Evolutionary conservation across 2,797 vertebrate genomes (phyloP).

Genomic region (Hipposideros larvatus): DNA sequence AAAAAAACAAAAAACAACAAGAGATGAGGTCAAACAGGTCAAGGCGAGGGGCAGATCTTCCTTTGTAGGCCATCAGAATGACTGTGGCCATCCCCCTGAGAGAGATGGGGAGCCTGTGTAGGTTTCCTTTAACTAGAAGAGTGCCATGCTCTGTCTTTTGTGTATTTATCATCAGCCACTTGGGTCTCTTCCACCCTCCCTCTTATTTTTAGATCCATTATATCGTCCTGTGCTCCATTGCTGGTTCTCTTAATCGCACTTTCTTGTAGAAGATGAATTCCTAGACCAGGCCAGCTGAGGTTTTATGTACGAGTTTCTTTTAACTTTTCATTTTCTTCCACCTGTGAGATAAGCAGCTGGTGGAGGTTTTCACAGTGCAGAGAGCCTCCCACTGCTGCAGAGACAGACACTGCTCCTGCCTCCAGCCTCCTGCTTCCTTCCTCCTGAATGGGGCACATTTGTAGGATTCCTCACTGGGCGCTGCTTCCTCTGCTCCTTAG

Average conservation of each 20-base stretch:
- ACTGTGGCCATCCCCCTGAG: neutral
- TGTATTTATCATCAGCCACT: neutral
- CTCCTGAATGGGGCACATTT: fast-evolving
- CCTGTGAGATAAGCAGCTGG: no score
- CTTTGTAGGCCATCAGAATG: neutral
- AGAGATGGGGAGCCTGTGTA: neutral
- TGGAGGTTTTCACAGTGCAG: neutral
- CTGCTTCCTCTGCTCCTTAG: neutral
- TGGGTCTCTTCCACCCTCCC: neutral
- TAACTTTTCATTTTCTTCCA: neutral
- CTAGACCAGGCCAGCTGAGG: neutral
- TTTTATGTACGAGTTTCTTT: neutral
- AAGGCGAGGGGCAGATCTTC: neutral
- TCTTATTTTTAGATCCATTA: neutral
- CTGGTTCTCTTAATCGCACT: neutral
- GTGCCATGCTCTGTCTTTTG: neutral
- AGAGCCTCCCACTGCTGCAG: neutral
- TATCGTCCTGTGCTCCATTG: neutral
- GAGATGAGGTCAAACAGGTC: neutral
- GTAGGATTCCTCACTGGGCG: neutral
- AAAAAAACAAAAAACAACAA: no score
- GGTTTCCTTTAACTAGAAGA: neutral
- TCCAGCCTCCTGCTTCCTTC: neutral
- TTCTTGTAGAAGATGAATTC: neutral
- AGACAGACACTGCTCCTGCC: neutral